Evolutionary conservation across 2,113 vertebrate species (phyloP).

Genomic region (Chionodraco myersi): DNA sequence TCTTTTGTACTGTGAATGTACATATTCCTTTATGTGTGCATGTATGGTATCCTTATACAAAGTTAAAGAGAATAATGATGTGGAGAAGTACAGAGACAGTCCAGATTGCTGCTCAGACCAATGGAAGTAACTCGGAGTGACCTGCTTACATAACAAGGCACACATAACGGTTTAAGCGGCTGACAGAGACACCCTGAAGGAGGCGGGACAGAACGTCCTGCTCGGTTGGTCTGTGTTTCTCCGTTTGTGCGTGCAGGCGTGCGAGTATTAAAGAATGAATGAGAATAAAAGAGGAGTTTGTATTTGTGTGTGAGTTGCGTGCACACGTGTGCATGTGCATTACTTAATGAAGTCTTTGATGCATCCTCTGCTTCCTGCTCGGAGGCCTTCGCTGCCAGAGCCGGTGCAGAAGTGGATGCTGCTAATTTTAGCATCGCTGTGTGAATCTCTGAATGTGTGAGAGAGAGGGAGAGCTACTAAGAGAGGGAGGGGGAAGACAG

Average conservation of each 20-base stretch:
- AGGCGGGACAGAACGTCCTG: conserved; percentile 47
- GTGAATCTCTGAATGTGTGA: conserved; percentile 51
- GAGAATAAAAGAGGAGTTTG: conserved; percentile 33
- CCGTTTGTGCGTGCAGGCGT: conserved; percentile 13
- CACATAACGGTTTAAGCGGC: conserved; percentile 26
- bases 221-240: conserved; percentile 38
- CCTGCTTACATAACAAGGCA: conserved; percentile 67
- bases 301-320: not conserved
- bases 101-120: conserved; percentile 34
- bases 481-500: conserved; percentile 23
- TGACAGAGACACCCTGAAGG: conserved; percentile 63
- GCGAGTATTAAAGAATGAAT: conserved; percentile 41
- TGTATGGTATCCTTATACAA: not conserved
- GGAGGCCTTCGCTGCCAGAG: conserved; percentile 59
- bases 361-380: conserved; percentile 71
- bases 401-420: conserved; percentile 68
- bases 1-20: not conserved
- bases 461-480: conserved; percentile 1
- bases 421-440: conserved; percentile 77
- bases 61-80: conserved; percentile 12
- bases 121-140: conserved; percentile 60
- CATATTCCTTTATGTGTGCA: not conserved
- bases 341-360: conserved; percentile 79
- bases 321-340: conserved; percentile 37
- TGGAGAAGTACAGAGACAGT: conserved; percentile 3